Conservation (phyloP, 1,140 invertebrate genomes). For the Trachelipus rathkii region DNA sequence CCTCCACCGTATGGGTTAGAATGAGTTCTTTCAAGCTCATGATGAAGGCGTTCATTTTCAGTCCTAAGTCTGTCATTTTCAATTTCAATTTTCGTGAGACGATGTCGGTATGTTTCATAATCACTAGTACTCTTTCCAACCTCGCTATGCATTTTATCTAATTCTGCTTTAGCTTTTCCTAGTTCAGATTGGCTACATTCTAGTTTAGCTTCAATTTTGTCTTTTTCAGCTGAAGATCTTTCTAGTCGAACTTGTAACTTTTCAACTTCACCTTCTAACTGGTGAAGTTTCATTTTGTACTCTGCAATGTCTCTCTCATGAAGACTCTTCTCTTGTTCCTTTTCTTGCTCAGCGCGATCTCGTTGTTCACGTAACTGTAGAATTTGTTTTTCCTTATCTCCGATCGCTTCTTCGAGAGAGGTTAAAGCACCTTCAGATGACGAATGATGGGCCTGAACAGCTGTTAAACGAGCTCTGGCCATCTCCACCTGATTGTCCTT, state of each 20-base stretch:
- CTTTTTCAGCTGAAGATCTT: conserved; percentile 80
- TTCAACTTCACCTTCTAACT: conserved; percentile 62
- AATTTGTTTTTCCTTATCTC: conserved; percentile 95
- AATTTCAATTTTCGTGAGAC: conserved; percentile 75
- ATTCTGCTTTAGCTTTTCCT: conserved; percentile 86
- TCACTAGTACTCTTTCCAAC: conserved; percentile 79
- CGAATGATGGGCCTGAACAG: conserved; percentile 86
- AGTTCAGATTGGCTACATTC: conserved; percentile 88
- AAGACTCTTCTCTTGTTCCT: conserved; percentile 86
- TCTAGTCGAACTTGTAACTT: conserved; percentile 80
- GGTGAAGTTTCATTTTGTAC: conserved; percentile 79
- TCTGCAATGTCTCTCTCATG: conserved; percentile 91
- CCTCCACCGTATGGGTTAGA: conserved; percentile 58
- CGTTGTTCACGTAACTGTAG: conserved; percentile 83
- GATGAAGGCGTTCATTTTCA: conserved; percentile 59
- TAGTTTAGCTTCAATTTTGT: conserved; percentile 80
- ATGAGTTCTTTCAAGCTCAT: conserved; percentile 77
- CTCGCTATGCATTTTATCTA: conserved; percentile 84
- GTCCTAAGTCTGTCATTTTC: conserved; percentile 71
- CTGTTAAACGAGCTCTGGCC: conserved; percentile 68
- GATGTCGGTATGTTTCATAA: conserved; percentile 82
- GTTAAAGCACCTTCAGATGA: conserved; percentile 85
- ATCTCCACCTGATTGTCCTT: conserved; percentile 97
- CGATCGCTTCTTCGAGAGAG: conserved; percentile 89
- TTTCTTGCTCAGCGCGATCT: conserved; percentile 92